phyloP scores from a whole-genome alignment of 2,797 vertebrate genomes.

The Danio kyathit region DNA sequence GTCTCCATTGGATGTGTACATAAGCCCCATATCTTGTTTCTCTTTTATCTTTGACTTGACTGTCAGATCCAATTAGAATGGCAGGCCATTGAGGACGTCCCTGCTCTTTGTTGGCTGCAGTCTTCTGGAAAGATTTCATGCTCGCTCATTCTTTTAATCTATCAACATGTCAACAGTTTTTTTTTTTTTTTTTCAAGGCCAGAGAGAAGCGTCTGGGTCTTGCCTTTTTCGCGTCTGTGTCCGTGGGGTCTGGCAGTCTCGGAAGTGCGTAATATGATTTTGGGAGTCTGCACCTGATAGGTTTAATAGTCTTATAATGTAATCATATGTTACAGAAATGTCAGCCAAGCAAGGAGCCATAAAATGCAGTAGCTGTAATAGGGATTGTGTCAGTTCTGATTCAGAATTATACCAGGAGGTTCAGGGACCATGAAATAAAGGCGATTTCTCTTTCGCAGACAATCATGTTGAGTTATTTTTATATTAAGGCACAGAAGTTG shows the following conservation, averaged over 20 bases:
- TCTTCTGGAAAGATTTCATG: constrained; percentile 47
- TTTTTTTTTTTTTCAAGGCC: not conserved
- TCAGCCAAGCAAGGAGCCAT: constrained; percentile 38
- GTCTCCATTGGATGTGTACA: constrained; percentile 48
- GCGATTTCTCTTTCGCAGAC: constrained; percentile 28
- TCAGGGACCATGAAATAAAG: constrained; percentile 46
- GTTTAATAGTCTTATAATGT: constrained; percentile 41
- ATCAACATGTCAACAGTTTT: constrained; percentile 57
- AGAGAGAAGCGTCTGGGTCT: not conserved
- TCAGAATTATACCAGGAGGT: constrained; percentile 29
- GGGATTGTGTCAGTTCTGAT: constrained; percentile 28
- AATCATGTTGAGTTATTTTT: constrained; percentile 32
- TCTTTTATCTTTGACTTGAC: constrained; percentile 56
- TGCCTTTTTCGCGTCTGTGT: not conserved
- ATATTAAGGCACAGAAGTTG: constrained; percentile 25
- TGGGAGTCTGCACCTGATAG: not conserved
- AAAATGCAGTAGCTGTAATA: constrained; percentile 29
- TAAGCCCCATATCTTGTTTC: constrained; percentile 59
- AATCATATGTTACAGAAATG: constrained; percentile 45
- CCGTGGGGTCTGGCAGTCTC: not conserved
- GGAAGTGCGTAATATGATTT: not conserved
- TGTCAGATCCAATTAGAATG: constrained; percentile 59
- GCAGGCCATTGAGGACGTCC: constrained; percentile 48
- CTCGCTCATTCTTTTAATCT: constrained; percentile 54
- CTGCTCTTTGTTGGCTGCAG: constrained; percentile 52